Percentiles rank a stretch among this genome's conserved stretches.
Evolutionary conservation across 2,113 vertebrate genomes (phyloP).

Genomic region (Sapayoa aenigma): DNA sequence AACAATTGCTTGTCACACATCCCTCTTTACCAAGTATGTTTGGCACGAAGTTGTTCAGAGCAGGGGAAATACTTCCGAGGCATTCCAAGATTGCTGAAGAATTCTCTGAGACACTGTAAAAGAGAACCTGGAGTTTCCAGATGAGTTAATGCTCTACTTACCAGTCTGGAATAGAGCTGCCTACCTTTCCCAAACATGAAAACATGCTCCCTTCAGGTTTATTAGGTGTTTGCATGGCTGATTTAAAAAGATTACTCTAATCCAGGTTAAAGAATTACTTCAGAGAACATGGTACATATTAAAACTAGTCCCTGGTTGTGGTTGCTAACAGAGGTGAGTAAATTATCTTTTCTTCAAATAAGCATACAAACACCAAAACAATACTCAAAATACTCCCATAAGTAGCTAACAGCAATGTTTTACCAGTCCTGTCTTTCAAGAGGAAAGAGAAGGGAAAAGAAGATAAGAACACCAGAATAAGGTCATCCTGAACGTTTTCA

Average conservation of each 20-base stretch:
- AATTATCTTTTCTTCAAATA: neutral
- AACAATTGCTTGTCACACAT: conserved; percentile 6
- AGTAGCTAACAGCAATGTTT: neutral
- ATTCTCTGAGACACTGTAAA: neutral
- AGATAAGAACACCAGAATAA: neutral
- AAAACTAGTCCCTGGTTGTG: neutral
- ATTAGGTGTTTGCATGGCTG: neutral
- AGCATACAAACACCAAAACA: neutral
- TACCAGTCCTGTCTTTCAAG: neutral
- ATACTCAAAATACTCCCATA: neutral
- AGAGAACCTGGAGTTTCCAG: neutral
- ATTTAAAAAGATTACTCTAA: neutral
- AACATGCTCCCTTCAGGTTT: neutral
- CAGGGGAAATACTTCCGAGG: neutral
- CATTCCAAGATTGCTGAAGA: neutral
- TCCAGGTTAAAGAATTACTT: neutral
- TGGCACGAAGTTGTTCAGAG: neutral
- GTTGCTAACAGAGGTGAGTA: neutral
- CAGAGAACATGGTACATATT: neutral
- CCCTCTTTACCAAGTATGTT: neutral
- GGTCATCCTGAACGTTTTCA: neutral
- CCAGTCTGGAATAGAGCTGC: neutral
- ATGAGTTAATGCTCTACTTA: neutral
- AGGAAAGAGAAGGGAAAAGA: neutral
- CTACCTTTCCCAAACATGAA: neutral